phyloP scores from a whole-genome alignment of 2,797 vertebrate genomes.

The Betta splendens region DNA sequence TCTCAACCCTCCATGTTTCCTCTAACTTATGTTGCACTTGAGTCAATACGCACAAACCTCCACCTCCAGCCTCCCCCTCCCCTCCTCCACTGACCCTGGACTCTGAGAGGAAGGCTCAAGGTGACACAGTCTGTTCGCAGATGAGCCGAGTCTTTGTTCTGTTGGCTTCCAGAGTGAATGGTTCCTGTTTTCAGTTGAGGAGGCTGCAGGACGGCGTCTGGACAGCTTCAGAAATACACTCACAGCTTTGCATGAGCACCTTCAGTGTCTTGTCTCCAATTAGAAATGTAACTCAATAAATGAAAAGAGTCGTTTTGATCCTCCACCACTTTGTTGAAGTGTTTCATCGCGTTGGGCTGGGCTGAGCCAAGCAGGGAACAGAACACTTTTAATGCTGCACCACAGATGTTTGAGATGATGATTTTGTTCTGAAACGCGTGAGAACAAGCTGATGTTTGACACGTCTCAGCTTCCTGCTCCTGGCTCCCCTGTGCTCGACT shows the following conservation, averaged over 20 bases:
- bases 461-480: too few relatives aligned
- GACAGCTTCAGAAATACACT: not conserved
- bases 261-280: not conserved
- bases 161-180: not conserved
- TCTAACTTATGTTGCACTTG: slow-evolving; percentile 33
- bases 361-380: too few relatives aligned
- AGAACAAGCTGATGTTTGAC: too few relatives aligned
- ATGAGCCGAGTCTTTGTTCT: not conserved
- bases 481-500: too few relatives aligned
- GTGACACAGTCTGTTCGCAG: slow-evolving; percentile 6
- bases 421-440: too few relatives aligned
- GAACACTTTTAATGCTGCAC: too few relatives aligned
- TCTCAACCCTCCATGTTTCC: not conserved
- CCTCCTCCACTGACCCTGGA: not conserved
- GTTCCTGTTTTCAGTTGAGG: too few relatives aligned
- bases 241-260: not conserved
- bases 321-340: not conserved
- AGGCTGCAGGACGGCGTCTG: not conserved
- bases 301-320: not conserved
- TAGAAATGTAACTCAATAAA: slow-evolving; percentile 25
- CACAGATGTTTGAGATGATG: too few relatives aligned
- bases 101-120: not conserved
- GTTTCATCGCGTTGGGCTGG: slow-evolving; percentile 6
- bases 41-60: slow-evolving; percentile 61
- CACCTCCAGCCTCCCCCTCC: not conserved